Evolutionary conservation across 2,888 invertebrate genomes (phyloP).

Genomic region (Archips xylosteana): DNA sequence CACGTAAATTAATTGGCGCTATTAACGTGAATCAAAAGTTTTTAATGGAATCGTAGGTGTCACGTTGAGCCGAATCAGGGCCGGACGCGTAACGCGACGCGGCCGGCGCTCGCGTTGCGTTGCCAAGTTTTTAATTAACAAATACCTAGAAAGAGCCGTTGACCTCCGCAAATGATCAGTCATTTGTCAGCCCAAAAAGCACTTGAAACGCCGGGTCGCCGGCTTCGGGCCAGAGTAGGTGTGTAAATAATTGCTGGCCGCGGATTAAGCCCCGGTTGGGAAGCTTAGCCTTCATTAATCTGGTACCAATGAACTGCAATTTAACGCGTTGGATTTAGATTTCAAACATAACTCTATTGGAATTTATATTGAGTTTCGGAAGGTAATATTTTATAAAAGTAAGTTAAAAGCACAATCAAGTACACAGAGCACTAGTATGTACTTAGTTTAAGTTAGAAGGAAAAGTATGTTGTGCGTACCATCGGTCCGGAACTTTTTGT

Average conservation of each 20-base stretch:
- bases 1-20: neutral
- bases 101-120: neutral
- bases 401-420: too few species aligned
- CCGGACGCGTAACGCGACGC: neutral
- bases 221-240: neutral
- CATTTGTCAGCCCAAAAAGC: constrained; percentile 17
- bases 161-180: constrained; percentile 18
- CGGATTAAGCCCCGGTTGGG: neutral
- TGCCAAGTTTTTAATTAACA: constrained; percentile 26
- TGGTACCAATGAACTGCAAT: neutral
- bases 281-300: neutral
- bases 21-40: neutral
- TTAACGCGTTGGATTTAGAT: neutral
- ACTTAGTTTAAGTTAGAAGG: too few species aligned
- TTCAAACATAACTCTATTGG: neutral
- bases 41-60: constrained; percentile 1
- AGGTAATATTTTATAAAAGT: neutral
- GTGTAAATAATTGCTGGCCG: neutral
- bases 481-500: too few species aligned
- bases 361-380: neutral
- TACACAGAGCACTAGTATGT: too few species aligned
- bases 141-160: constrained; percentile 29
- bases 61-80: neutral
- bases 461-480: too few species aligned
- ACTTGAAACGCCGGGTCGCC: neutral